Conservation (phyloP, 1,140 invertebrate genomes). For the Temnothorax curvispinosus region DNA sequence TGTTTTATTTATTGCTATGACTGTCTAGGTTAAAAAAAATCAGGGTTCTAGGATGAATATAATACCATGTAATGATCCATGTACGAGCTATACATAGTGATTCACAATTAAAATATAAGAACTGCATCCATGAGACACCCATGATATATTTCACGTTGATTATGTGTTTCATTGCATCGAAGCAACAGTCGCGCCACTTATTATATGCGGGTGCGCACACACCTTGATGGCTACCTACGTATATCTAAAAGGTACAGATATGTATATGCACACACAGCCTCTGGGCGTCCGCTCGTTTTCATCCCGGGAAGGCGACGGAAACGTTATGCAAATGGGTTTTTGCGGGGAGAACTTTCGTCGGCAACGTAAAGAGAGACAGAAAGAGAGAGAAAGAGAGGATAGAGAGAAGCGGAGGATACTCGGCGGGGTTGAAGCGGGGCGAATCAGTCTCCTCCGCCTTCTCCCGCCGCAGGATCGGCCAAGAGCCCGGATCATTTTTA, state of each 20-base stretch:
- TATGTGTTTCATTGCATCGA: conserved; percentile 48
- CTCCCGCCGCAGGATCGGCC: conserved; percentile 69
- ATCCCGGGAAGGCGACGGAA: conserved; percentile 79
- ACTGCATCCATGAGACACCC: background rate
- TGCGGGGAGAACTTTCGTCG: conserved; percentile 78
- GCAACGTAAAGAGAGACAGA: conserved; percentile 63
- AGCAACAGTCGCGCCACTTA: conserved; percentile 36
- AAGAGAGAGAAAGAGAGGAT: background rate
- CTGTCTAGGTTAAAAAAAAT: background rate
- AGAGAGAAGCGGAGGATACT: conserved; percentile 35
- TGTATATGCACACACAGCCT: conserved; percentile 58
- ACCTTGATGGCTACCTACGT: conserved; percentile 30
- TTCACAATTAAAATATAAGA: conserved; percentile 33
- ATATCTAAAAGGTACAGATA: conserved; percentile 37
- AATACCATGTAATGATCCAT: background rate
- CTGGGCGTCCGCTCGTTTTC: conserved; percentile 77
- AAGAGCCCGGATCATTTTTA: conserved; percentile 81
- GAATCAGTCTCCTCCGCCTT: conserved; percentile 62
- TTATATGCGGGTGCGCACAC: conserved; percentile 45
- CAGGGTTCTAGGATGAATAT: background rate
- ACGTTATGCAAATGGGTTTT: conserved; percentile 81
- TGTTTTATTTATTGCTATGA: background rate
- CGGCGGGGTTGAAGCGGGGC: conserved; percentile 46
- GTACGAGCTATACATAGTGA: background rate
- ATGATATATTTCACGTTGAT: conserved; percentile 24